Evolutionary conservation across 2,888 invertebrate species (phyloP), one percentile per base, ranked within the genome.

Genomic region (Stenoptilia bipunctidactyla): DNA sequence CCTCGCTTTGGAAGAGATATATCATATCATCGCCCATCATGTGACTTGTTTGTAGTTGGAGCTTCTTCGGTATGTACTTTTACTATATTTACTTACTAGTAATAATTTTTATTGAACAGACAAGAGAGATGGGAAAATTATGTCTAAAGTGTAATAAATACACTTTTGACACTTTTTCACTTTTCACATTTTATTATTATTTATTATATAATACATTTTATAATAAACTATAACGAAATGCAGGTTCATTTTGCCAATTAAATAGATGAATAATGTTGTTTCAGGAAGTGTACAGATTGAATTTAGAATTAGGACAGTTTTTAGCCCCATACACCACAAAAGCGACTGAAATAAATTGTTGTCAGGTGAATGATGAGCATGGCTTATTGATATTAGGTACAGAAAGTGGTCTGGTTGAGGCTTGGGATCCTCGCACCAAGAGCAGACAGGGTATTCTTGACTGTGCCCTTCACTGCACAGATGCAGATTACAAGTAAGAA

Each of bases 1-100:
- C 99, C 99, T 9, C 91, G 94, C 57, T 97, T 94, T 85, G 98
- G 99, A 0, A 87, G 97, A 49, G 98, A 98, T 66, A 88, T 99
- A 83, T 89, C 92, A 49, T 97, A 95, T 61, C 95, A 97, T 70
- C 87, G 87, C 56, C 91, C 94, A 9, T 91, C 92, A 1, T 96
- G 96, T 86, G 98, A 99, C 73, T 83, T 98, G 39, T 96, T 92
- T 73, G 87, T 98, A 53, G 97, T 94, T 49, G 98, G 97, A 40
- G 92, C 92, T 40, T 88, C 89, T 37, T 85, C 92, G 79, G 94
- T 95, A 69, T 70, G 76, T 13, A 13, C 4, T 14, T n/a, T n/a
- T n/a, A n/a, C n/a, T n/a, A n/a, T n/a, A n/a, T n/a, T 13, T 14
- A 14, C 14, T 34, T 4, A 13, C 13, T 3, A 30, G n/a, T 8